These are phyloP conservation scores for Hyperoplus lanceolatus DNA, from an alignment of 2,797 vertebrate genomes.

Conservation along the genomic window DNA sequence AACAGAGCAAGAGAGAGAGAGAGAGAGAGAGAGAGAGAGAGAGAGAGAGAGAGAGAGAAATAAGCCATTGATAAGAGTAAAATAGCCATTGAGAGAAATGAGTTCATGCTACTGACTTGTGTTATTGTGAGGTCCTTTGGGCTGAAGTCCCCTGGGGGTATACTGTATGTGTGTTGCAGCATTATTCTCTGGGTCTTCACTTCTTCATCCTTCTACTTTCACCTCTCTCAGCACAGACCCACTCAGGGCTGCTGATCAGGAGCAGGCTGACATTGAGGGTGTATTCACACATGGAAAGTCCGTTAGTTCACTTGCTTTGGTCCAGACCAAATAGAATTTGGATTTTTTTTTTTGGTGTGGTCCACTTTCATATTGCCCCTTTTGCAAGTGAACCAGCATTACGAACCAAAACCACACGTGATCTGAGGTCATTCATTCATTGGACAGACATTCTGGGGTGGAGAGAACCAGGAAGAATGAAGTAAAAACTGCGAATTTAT, in stretches of 20 bases:
- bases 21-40: neutral
- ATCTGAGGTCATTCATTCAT: no score
- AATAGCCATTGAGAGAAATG: constrained; percentile 22
- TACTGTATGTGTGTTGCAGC: constrained; percentile 21
- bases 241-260: constrained; percentile 45
- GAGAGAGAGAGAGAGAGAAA: no score
- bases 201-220: constrained; percentile 29
- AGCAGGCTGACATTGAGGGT: constrained; percentile 44
- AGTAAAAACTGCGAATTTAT: no score
- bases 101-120: constrained; percentile 15
- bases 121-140: constrained; percentile 22
- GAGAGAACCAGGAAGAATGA: no score
- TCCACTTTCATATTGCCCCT: no score
- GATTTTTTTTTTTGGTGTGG: no score
- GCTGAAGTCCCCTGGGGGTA: constrained; percentile 2
- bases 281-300: no score
- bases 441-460: no score
- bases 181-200: constrained; percentile 23
- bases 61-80: neutral
- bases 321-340: no score
- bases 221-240: constrained; percentile 38
- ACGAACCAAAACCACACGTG: no score
- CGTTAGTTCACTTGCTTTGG: no score
- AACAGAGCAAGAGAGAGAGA: constrained; percentile 15
- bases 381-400: no score